Base-by-base conservation (phyloP, 2,113 vertebrate species). In the Phycodurus eques region DNA sequence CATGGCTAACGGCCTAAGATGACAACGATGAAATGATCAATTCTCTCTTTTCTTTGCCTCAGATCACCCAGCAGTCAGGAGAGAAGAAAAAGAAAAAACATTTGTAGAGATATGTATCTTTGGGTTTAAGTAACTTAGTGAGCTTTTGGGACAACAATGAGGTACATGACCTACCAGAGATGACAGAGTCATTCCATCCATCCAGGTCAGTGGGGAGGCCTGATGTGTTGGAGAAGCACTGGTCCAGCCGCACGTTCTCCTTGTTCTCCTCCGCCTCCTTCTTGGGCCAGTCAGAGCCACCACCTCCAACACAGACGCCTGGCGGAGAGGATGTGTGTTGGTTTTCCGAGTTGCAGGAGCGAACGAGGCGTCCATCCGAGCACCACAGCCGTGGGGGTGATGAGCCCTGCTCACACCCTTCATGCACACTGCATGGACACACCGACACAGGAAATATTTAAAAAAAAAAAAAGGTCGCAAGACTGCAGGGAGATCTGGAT, bases 201-300 rank as follows among this genome's bases (percentile, higher is more conserved):
- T 98, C 97, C 72, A 96, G 93, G 47, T 98, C 92, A 0, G 68
- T 89, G 70, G 92, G 92, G 69, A 92, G 90, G 83, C 92, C 92
- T 71, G 91, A 93, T 83, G 89, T 83, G 77, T 92, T 95, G 72
- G 93, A 93, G 90, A 96, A 94, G 75, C 94, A 96, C 3, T 95
- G 90, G 83, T 91, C 94, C 92, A 95, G 86, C 68, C 95, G 90
- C 91, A 98, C 67, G 77, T 99, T 99, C 91, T 99, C 97, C 90
- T 99, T 99, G 88, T 99, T 96, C 91, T 99, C 97, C 85, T 98
- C 97, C 0, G 94, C 94, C 82, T 96, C 96, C 76, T 95, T 95
- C 47, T 82, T 88, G 78, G 89, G 87, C 90, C 90, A 92, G 84
- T 90, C 82, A 0, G 83, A 85, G 67, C 83, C 81, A 11, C 85